Evolutionary conservation across 2,113 vertebrate species (phyloP), one percentile per base, ranked within the genome.

Genomic region (Cinclus cinclus): DNA sequence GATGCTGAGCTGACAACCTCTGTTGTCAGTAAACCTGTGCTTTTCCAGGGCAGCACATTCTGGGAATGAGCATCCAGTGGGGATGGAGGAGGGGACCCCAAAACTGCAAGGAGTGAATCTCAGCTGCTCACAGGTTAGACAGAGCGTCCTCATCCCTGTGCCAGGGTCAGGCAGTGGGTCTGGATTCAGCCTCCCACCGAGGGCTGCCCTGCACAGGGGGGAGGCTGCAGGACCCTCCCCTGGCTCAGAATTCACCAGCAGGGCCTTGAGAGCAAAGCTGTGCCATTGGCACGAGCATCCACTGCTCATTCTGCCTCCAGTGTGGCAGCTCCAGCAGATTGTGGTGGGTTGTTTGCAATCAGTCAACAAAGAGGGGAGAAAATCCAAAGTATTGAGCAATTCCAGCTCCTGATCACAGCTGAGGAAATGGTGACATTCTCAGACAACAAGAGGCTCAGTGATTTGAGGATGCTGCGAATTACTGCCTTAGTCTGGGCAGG

Each of bases 1-100:
- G 33, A 12, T 16, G 17, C 27, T 53, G 42, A 49, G 27, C 42
- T 53, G 41, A 15, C 8, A 30, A 2, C 11, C 8, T 41, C n/a
- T 8, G 17, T 22, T 64, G 41, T 19, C 82, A 47, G 50, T 24
- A 65, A 74, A 47, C 19, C 50, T 13, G 31, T 46, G 49, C 16
- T 58, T 68, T 74, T 44, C 24, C 10, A 59, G 35, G 19, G 15
- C 10, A 10, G 22, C 0, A 3, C 52, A 15, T 25, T 42, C 55
- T 0, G 0, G 31, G 50, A 59, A 5, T 5, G 8, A 68, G 17
- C 17, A 8, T 19, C 25, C 13, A 9, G 13, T 4, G 16, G 49
- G 19, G 16, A 39, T 19, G 63, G 52, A 41, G 21, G 11, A 58
- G 21, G 1, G 3, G 39, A 16, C 3, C 47, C 52, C 23, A 80